A percentile compares a stretch with the other conserved stretches of the same genome.
phyloP scores from a whole-genome alignment of 64 coral and sea anemone genomes.

The Dendrophyllia cribrosa region DNA sequence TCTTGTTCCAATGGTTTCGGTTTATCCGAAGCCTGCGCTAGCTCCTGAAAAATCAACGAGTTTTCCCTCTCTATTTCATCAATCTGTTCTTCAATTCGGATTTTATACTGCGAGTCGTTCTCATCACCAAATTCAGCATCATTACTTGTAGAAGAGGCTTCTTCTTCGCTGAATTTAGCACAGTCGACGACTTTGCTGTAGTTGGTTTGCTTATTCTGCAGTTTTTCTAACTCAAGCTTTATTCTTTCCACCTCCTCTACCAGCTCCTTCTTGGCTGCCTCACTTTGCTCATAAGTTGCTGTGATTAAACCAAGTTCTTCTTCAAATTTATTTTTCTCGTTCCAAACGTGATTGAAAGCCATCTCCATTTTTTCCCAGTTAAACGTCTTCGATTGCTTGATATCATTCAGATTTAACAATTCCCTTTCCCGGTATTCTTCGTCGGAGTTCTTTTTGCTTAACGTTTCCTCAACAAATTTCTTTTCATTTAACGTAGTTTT shows the following conservation, averaged over 20 bases:
- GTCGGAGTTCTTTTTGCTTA: background rate
- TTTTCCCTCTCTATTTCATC: background rate
- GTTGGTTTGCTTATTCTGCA: background rate
- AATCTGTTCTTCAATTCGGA: background rate
- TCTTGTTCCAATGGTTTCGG: background rate
- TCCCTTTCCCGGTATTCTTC: background rate
- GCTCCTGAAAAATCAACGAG: background rate
- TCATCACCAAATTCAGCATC: background rate
- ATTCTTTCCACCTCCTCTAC: background rate
- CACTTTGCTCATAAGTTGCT: background rate
- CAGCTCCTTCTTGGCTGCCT: background rate
- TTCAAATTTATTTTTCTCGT: background rate
- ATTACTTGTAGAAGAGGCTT: background rate
- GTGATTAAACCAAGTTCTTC: background rate
- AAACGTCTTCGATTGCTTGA: background rate
- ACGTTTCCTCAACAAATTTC: background rate
- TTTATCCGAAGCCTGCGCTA: background rate
- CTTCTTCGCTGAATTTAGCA: background rate
- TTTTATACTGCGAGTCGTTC: background rate
- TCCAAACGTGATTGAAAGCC: background rate
- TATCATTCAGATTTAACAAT: background rate
- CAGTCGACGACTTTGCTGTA: background rate
- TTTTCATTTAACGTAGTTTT: background rate
- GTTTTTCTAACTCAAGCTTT: background rate
- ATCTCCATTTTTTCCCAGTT: constrained; percentile 9